Percentiles rank a stretch among this genome's conserved stretches.
phyloP scores from a whole-genome alignment of 2,113 vertebrate genomes.

The Mastomys coucha region DNA sequence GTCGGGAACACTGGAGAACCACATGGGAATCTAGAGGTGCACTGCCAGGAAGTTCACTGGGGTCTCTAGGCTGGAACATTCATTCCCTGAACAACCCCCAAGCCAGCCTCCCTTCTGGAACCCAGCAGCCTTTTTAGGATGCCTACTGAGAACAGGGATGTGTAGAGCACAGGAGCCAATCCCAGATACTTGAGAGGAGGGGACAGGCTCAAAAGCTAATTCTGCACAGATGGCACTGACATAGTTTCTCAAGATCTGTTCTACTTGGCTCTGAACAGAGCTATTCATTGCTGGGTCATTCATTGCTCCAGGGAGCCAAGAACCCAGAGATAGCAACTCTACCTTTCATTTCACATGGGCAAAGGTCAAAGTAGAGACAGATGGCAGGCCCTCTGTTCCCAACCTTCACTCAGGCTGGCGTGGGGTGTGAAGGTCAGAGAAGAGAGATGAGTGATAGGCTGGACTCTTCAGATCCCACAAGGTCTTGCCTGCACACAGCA shows the following conservation, averaged over 20 bases:
- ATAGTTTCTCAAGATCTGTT: slow-evolving; percentile 20
- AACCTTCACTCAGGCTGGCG: not conserved
- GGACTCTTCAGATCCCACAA: slow-evolving; percentile 9
- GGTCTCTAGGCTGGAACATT: accelerated
- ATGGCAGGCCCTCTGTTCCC: not conserved
- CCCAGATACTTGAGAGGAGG: not conserved
- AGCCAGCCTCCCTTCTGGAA: not conserved
- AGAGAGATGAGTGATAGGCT: slow-evolving; percentile 34
- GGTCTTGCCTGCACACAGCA: slow-evolving; percentile 65
- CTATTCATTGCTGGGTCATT: not conserved
- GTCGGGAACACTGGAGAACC: too few relatives aligned
- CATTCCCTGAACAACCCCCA: not conserved
- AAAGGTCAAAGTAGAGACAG: not conserved
- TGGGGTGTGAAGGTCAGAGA: not conserved
- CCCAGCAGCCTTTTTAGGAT: not conserved
- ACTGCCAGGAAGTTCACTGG: not conserved
- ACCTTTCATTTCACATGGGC: not conserved
- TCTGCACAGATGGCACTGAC: not conserved
- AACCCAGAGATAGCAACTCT: not conserved
- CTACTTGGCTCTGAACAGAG: slow-evolving; percentile 14
- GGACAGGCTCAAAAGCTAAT: not conserved
- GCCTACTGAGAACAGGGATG: not conserved
- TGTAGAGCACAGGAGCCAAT: not conserved
- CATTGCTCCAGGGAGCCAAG: slow-evolving; percentile 4
- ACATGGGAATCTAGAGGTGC: too few relatives aligned